A percentile compares a stretch with the other conserved stretches of the same genome.
These are phyloP conservation scores for Gnathochromis pfefferi DNA, from an alignment of 2,113 vertebrate species.

Conservation along the genomic window DNA sequence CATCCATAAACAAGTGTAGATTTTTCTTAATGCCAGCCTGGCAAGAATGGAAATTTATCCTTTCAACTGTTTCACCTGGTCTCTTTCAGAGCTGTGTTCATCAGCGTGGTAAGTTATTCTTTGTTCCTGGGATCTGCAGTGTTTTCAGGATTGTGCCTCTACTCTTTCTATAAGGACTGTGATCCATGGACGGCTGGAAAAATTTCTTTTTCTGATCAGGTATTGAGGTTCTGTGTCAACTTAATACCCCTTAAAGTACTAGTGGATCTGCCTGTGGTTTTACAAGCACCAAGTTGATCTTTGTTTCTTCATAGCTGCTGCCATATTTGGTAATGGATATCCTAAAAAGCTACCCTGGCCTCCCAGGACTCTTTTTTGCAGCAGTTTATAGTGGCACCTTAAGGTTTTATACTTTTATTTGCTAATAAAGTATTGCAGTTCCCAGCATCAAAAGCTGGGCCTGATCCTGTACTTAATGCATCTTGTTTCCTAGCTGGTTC, in stretches of 20 bases:
- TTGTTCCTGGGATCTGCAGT: constrained; percentile 71
- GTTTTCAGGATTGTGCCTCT: constrained; percentile 81
- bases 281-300: not conserved
- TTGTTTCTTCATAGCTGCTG: not conserved
- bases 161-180: constrained; percentile 85
- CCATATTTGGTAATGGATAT: constrained; percentile 69
- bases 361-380: constrained; percentile 77
- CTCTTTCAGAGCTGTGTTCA: constrained; percentile 78
- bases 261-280: not conserved
- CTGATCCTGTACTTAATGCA: not conserved
- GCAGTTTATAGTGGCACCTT: constrained; percentile 75
- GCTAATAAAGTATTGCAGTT: not conserved
- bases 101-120: constrained; percentile 85
- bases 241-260: fast-evolving
- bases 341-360: constrained; percentile 64
- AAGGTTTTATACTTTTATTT: constrained; percentile 50
- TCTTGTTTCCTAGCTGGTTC: not conserved
- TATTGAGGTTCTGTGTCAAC: constrained; percentile 7
- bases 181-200: constrained; percentile 80
- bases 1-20: not conserved
- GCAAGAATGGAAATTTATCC: not conserved
- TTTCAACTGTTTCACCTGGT: not conserved
- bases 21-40: not conserved
- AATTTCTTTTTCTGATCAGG: constrained; percentile 85
- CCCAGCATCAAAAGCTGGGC: not conserved